These are phyloP conservation scores for Mastomys coucha DNA, from an alignment of 2,113 vertebrate genomes.

Conservation along the genomic window DNA sequence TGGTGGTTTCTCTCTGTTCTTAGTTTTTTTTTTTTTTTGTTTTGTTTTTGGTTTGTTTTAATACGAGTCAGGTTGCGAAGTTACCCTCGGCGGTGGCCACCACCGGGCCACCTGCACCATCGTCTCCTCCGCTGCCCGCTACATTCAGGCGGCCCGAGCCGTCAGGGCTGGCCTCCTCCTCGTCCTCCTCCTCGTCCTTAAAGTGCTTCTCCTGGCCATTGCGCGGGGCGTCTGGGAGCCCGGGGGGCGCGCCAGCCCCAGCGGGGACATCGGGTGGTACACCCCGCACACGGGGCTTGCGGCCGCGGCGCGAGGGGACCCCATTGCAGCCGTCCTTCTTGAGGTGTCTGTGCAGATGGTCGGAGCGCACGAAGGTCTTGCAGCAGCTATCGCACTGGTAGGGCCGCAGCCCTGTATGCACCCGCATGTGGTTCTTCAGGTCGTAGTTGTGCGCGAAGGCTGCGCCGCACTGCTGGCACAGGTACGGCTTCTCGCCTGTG, in stretches of 20 bases:
- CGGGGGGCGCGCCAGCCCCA: conserved; percentile 58
- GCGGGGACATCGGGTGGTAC: conserved; percentile 70
- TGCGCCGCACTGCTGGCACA: conserved; percentile 97
- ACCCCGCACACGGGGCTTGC: conserved; percentile 94
- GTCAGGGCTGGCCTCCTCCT: conserved; percentile 82
- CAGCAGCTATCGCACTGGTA: conserved; percentile 99
- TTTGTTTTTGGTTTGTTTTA: conserved; percentile 20
- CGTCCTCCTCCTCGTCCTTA: conserved; percentile 84
- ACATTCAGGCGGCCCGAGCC: conserved; percentile 84
- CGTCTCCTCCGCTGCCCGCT: conserved; percentile 80
- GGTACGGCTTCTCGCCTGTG: conserved; percentile 98
- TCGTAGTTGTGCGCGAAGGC: conserved; percentile 99
- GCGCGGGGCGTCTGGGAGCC: conserved; percentile 64
- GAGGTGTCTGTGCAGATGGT: conserved; percentile 99
- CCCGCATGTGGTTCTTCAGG: conserved; percentile 99
- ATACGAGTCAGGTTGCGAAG: conserved; percentile 85
- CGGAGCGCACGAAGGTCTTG: conserved; percentile 99
- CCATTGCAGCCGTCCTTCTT: conserved; percentile 99
- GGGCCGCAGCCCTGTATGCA: conserved; percentile 98
- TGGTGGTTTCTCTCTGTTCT: conserved; percentile 49
- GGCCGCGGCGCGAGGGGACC: conserved; percentile 94
- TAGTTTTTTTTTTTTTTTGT: background rate
- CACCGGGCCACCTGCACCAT: conserved; percentile 80
- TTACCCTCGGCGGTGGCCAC: conserved; percentile 80
- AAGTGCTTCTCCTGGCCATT: conserved; percentile 87